phyloP scores from a whole-genome alignment of 1,140 invertebrate species.

The Tetramorium alpestre region DNA sequence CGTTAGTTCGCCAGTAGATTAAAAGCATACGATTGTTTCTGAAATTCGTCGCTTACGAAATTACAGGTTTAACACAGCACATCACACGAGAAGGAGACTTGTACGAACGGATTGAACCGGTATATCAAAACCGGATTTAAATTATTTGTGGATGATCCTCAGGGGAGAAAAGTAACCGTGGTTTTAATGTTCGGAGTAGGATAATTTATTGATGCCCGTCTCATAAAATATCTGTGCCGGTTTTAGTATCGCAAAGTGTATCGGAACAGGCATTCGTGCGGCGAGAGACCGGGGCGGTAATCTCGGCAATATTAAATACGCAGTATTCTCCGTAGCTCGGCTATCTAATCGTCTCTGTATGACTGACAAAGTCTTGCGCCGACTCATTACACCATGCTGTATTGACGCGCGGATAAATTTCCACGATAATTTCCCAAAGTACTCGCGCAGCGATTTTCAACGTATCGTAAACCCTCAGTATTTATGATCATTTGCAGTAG shows the following conservation, averaged over 20 bases:
- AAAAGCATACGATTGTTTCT: neutral
- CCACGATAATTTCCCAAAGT: slow-evolving; percentile 58
- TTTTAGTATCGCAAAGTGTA: slow-evolving; percentile 2
- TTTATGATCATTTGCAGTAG: neutral
- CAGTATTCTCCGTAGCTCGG: slow-evolving; percentile 54
- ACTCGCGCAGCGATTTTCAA: neutral
- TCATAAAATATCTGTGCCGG: neutral
- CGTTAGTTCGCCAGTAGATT: neutral
- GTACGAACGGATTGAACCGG: neutral
- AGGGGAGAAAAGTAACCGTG: neutral
- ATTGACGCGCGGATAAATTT: slow-evolving; percentile 33
- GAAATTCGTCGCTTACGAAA: neutral
- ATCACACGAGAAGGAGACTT: neutral
- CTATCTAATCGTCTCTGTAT: slow-evolving; percentile 70
- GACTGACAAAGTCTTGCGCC: slow-evolving; percentile 43
- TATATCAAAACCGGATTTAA: neutral
- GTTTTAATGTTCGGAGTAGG: neutral
- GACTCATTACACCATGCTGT: slow-evolving; percentile 24
- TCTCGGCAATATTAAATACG: slow-evolving; percentile 68
- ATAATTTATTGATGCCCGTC: neutral
- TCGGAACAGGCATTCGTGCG: slow-evolving; percentile 13
- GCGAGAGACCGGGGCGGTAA: slow-evolving; percentile 50
- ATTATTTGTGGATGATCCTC: neutral
- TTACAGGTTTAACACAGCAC: neutral
- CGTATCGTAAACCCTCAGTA: neutral